Evolutionary conservation across 2,113 vertebrate species (phyloP).

Genomic region (Menura novaehollandiae): DNA sequence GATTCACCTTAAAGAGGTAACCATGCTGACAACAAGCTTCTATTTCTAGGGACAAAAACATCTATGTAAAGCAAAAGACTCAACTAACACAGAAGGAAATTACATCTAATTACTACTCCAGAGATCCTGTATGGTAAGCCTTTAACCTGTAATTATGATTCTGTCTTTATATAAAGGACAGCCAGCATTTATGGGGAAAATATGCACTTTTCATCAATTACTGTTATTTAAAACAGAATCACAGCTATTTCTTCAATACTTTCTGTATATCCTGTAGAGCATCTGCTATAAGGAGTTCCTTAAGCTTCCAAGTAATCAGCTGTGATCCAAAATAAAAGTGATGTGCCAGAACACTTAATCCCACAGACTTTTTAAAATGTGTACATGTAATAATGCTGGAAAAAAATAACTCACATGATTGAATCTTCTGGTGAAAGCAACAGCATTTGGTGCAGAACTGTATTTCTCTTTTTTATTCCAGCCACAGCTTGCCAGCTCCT

Average conservation of each 20-base stretch:
- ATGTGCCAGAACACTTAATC: slow-evolving; percentile 1
- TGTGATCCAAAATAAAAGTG: neutral
- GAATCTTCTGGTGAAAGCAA: slow-evolving; percentile 98
- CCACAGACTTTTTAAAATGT: neutral
- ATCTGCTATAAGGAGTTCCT: neutral
- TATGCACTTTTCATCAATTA: neutral
- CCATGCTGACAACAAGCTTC: neutral
- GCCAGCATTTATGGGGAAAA: neutral
- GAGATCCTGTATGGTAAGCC: neutral
- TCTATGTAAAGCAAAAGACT: neutral
- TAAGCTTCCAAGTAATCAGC: neutral
- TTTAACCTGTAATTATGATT: neutral
- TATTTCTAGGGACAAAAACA: neutral
- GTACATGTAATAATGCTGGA: neutral
- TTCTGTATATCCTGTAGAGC: neutral
- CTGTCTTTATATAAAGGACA: neutral
- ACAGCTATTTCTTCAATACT: neutral
- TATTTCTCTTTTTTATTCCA: slow-evolving; percentile 99
- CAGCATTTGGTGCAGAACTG: slow-evolving; percentile 94
- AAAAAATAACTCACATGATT: slow-evolving; percentile 87
- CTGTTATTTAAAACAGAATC: neutral
- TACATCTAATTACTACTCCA: neutral
- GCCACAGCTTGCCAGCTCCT: slow-evolving; percentile 98
- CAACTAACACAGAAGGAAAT: neutral
- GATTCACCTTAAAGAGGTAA: neutral